phyloP scores from a whole-genome alignment of 2,113 vertebrate species.

The Archocentrus centrarchus region DNA sequence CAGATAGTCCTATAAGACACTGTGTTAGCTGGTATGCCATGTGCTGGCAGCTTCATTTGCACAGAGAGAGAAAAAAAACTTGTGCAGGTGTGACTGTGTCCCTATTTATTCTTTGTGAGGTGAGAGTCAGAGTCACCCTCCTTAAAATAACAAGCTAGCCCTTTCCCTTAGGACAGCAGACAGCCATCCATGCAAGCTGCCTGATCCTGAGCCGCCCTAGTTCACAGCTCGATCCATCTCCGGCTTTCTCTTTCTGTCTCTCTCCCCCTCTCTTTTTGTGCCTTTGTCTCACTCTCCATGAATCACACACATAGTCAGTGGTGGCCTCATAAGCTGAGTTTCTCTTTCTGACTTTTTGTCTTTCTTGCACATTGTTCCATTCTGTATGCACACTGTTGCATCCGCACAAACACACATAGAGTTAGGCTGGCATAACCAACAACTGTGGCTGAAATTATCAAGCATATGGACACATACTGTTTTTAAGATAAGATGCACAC shows the following conservation, averaged over 20 bases:
- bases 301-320: conserved; percentile 51
- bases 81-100: conserved; percentile 44
- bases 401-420: conserved; percentile 3
- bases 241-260: conserved; percentile 37
- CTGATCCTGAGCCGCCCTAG: conserved; percentile 75
- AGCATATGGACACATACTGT: not conserved
- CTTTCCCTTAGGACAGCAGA: conserved; percentile 76
- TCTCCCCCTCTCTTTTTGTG: conserved; percentile 18
- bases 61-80: conserved; percentile 30
- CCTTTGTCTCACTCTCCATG: conserved; percentile 38
- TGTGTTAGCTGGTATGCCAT: conserved; percentile 10
- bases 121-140: conserved; percentile 75
- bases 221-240: conserved; percentile 75
- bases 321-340: conserved; percentile 58
- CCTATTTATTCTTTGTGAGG: conserved; percentile 57
- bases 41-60: conserved; percentile 59
- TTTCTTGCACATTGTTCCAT: not conserved
- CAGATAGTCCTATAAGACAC: conserved; percentile 46
- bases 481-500: conserved; percentile 21
- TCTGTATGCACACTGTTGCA: not conserved
- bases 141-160: conserved; percentile 80
- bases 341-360: conserved; percentile 31
- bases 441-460: conserved; percentile 18
- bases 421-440: not conserved
- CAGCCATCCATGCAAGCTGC: conserved; percentile 70